Conservation (phyloP, 2,797 vertebrate species). For the Schizothorax lantsangensis region DNA sequence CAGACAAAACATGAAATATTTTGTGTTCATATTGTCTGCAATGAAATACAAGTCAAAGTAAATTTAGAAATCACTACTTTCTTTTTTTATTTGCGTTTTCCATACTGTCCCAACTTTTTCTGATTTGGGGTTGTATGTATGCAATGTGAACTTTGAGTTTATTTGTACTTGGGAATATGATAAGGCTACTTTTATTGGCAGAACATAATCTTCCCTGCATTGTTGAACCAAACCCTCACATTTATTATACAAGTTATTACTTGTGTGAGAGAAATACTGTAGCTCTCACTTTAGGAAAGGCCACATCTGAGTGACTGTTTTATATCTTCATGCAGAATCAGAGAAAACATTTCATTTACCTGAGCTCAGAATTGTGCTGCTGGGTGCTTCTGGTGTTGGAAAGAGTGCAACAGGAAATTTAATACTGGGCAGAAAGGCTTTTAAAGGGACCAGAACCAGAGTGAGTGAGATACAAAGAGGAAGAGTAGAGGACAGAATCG, state of each 20-base stretch:
- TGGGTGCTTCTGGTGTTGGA: neutral
- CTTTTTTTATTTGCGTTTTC: too few species aligned
- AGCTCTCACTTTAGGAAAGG: neutral
- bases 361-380: neutral
- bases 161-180: neutral
- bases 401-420: neutral
- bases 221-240: neutral
- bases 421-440: neutral
- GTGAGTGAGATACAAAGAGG: constrained; percentile 23
- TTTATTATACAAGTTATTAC: neutral
- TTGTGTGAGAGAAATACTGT: neutral
- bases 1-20: too few species aligned
- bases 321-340: neutral
- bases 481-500: neutral
- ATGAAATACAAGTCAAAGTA: too few species aligned
- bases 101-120: too few species aligned
- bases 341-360: neutral
- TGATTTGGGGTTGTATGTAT: too few species aligned
- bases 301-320: neutral
- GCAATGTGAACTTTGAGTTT: neutral
- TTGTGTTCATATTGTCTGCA: too few species aligned
- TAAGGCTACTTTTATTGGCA: neutral
- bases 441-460: neutral
- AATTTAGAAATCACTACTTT: too few species aligned
- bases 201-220: neutral